Evolutionary conservation across 2,888 invertebrate genomes (phyloP), one percentile per base, ranked within the genome.

Genomic region (Nesidiocoris tenuis): DNA sequence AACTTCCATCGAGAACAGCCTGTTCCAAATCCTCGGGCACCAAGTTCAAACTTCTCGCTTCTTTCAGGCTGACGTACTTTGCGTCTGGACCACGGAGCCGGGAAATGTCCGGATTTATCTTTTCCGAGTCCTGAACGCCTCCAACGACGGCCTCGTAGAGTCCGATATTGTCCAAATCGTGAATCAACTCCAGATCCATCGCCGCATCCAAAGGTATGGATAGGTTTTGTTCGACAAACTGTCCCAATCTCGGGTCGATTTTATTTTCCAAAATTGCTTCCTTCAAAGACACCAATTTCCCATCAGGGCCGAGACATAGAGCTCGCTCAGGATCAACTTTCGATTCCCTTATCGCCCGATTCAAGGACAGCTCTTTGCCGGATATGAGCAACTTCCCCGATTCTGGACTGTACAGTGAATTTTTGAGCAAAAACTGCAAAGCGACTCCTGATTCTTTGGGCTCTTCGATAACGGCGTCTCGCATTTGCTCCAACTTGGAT

Each of bases 191-290:
- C 90, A 94, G 92, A 61, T 90, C 87, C 77, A 95, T 83, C 0
- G 91, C 87, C 81, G 94, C 93, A 81, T 93, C 92, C 0, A 95
- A 83, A 91, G 82, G 95, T 93, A 74, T 91, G 90, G 54, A 91
- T 90, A 79, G 90, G 85, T 95, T 91, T 79, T 94, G 93, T 81
- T 95, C 94, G n/a, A 95, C 88, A 77, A 95, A 91, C 65, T 92
- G 85, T 2, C 93, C 94, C 80, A 89, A 83, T 78, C 90, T 90
- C 83, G 95, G 86, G 57, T 77, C 77, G n/a, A 77, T 24, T 2
- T 75, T 19, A 2, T 68, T 68, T 12, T 12, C 63, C 18, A 56
- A n/a, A n/a, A 75, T 59, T 17, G 75, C 75, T 55, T 77, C 70
- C 39, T 65, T 63, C 25, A 77, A 39, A 2, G 57, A 25, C 5